These are phyloP conservation scores for Caenorhabditis brenneri DNA, from an alignment of 1,140 invertebrate genomes.

Conservation along the genomic window DNA sequence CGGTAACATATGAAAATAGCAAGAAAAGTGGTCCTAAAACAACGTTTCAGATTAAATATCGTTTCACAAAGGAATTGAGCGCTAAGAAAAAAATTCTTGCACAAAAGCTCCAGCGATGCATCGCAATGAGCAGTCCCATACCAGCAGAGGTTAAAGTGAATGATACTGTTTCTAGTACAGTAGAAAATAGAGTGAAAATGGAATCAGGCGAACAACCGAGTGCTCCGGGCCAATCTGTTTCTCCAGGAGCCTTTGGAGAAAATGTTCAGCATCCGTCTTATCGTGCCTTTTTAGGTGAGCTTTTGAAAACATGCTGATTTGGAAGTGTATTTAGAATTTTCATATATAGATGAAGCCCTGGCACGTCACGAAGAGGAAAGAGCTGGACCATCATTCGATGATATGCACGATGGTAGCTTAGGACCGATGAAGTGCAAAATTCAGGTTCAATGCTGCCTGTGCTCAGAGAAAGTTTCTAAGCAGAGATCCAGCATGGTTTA, in stretches of 20 bases:
- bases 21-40: no score
- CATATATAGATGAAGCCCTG: not conserved
- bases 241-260: not conserved
- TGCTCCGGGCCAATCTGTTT: not conserved
- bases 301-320: not conserved
- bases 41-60: conserved; percentile 43
- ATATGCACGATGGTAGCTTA: not conserved
- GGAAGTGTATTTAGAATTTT: not conserved
- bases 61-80: conserved; percentile 38
- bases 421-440: conserved; percentile 9
- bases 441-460: conserved; percentile 46
- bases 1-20: conserved; percentile 24
- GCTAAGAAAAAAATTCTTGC: conserved; percentile 47
- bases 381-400: not conserved
- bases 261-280: not conserved
- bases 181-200: not conserved
- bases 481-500: conserved; percentile 55
- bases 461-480: conserved; percentile 48
- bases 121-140: not conserved
- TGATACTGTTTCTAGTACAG: not conserved
- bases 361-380: not conserved
- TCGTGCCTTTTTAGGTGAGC: not conserved
- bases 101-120: conserved; percentile 38
- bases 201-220: not conserved
- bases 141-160: not conserved